phyloP scores from a whole-genome alignment of 2,113 vertebrate genomes.

The Theristicus caerulescens region DNA sequence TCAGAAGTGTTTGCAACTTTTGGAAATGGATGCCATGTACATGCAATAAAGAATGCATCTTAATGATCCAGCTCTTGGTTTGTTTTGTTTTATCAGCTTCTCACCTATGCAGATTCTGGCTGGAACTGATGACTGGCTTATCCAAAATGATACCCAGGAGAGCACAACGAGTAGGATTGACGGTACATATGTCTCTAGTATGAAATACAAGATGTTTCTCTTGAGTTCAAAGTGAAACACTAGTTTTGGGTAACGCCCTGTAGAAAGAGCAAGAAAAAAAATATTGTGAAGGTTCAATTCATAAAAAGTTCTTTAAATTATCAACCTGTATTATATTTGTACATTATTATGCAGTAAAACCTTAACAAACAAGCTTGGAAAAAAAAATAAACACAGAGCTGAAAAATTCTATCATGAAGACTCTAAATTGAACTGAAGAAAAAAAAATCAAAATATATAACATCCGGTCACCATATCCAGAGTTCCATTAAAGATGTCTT shows the following conservation, averaged over 20 bases:
- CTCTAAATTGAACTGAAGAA: not conserved
- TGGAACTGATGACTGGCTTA: slow-evolving; percentile 89
- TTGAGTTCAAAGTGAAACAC: slow-evolving; percentile 91
- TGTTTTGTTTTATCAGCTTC: not conserved
- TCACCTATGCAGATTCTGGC: slow-evolving; percentile 91
- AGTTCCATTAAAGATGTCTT: not conserved
- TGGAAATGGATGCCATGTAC: not conserved
- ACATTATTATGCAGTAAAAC: not conserved
- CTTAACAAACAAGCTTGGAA: not conserved
- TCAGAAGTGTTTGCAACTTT: not conserved
- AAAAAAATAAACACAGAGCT: not conserved
- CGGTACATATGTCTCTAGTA: slow-evolving; percentile 89
- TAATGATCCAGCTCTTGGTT: not conserved
- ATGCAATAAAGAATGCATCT: not conserved
- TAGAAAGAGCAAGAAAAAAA: not conserved
- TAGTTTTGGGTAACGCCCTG: slow-evolving; percentile 85
- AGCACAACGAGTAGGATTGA: slow-evolving; percentile 89
- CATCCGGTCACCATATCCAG: not conserved
- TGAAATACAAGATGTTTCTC: slow-evolving; percentile 90
- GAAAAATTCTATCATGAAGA: not conserved
- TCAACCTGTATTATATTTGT: not conserved
- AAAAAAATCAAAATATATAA: not conserved
- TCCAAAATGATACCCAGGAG: slow-evolving; percentile 93
- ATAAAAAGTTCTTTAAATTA: not conserved
- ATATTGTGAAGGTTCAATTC: not conserved